Evolutionary conservation across 2,797 vertebrate genomes (phyloP).

Genomic region (Lagodon rhomboides): DNA sequence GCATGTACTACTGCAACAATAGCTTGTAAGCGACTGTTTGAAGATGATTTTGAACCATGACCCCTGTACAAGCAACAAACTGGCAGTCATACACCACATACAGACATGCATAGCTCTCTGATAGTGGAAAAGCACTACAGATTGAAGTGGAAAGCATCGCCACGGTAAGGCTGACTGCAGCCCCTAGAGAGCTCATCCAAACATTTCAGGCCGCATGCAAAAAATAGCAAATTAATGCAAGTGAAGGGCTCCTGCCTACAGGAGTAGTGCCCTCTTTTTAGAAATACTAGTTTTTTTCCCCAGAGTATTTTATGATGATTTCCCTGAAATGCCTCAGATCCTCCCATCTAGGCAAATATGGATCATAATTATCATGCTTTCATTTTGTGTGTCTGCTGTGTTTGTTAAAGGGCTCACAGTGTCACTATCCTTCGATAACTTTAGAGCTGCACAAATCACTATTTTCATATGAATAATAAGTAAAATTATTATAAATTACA

Average conservation of each 20-base stretch:
- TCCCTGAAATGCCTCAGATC: constrained; percentile 57
- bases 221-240: constrained; percentile 89
- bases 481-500: too few species aligned
- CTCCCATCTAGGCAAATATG: constrained; percentile 38
- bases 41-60: constrained; percentile 76
- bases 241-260: constrained; percentile 84
- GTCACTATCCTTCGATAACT: neutral
- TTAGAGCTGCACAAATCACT: neutral
- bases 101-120: constrained; percentile 60
- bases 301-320: constrained; percentile 68
- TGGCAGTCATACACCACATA: constrained; percentile 47
- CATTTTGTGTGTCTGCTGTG: constrained; percentile 22
- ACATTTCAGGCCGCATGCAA: constrained; percentile 83
- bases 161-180: constrained; percentile 69
- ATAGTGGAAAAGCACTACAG: constrained; percentile 83
- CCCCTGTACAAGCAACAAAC: constrained; percentile 56
- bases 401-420: constrained; percentile 16
- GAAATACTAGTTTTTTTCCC: constrained; percentile 72
- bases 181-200: constrained; percentile 85
- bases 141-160: constrained; percentile 83
- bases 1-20: constrained; percentile 66
- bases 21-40: constrained; percentile 69
- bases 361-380: constrained; percentile 51
- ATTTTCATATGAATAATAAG: neutral
- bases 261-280: constrained; percentile 82